phyloP scores from a whole-genome alignment of 1,140 invertebrate genomes.

The Caenorhabditis briggsae region DNA sequence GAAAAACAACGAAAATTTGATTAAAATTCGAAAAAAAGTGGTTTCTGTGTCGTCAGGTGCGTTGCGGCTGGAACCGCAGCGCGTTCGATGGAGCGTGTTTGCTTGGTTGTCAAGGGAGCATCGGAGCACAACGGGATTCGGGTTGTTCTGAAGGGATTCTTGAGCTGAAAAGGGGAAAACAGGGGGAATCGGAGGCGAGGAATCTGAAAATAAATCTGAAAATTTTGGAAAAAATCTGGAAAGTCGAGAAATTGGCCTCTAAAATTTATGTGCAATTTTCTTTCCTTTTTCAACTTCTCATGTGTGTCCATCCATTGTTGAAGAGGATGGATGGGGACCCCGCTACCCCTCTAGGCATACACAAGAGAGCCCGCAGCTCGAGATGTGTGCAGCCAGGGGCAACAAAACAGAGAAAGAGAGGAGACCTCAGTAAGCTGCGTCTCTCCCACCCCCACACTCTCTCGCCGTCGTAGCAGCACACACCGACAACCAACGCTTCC shows the following conservation, averaged over 20 bases:
- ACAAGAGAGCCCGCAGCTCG: too few relatives aligned
- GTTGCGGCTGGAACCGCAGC: not conserved
- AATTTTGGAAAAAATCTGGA: too few relatives aligned
- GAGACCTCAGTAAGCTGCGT: too few relatives aligned
- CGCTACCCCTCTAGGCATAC: too few relatives aligned
- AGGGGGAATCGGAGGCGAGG: not conserved
- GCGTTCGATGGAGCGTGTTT: constrained; percentile 2
- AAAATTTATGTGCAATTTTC: too few relatives aligned
- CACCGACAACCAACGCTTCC: constrained; percentile 23
- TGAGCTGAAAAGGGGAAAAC: not conserved
- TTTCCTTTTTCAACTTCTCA: too few relatives aligned
- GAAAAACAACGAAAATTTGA: not conserved
- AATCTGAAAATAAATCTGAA: too few relatives aligned
- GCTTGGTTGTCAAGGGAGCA: not conserved
- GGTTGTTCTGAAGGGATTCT: not conserved
- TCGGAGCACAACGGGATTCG: not conserved
- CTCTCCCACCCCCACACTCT: not conserved
- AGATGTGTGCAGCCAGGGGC: too few relatives aligned
- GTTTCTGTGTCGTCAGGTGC: not conserved
- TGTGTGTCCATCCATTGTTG: too few relatives aligned
- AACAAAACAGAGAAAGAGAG: too few relatives aligned
- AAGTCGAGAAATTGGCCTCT: too few relatives aligned
- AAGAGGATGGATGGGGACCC: too few relatives aligned
- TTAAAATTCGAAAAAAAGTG: not conserved
- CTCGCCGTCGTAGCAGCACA: constrained; percentile 18